phyloP scores from a whole-genome alignment of 2,113 vertebrate genomes.

The Verasper variegatus region DNA sequence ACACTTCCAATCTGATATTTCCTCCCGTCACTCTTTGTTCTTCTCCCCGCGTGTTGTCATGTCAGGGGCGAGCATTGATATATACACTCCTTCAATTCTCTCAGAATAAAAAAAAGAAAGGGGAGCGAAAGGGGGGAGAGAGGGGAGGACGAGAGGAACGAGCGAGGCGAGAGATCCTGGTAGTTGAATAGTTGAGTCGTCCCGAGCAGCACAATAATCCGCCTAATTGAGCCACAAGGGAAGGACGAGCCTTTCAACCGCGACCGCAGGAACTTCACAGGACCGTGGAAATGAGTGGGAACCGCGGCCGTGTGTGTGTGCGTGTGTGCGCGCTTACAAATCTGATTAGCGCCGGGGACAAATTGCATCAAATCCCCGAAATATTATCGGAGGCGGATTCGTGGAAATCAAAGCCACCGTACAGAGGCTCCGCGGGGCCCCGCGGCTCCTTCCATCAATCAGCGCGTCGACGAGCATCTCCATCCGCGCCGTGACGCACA shows the following conservation, averaged over 20 bases:
- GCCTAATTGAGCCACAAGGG: conserved; percentile 97
- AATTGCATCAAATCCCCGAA: conserved; percentile 81
- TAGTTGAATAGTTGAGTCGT: conserved; percentile 86
- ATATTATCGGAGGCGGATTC: conserved; percentile 67
- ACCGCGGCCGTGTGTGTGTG: conserved; percentile 50
- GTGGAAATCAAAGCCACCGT: conserved; percentile 75
- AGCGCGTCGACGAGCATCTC: conserved; percentile 50
- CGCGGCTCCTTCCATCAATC: conserved; percentile 65
- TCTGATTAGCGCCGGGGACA: conserved; percentile 83
- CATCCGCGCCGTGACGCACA: conserved; percentile 28
- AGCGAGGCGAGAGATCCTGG: conserved; percentile 57
- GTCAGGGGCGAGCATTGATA: conserved; percentile 57
- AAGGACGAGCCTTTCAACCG: conserved; percentile 84
- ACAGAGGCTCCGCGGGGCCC: conserved; percentile 59
- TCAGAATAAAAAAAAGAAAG: conserved; percentile 1
- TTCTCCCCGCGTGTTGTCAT: conserved; percentile 54
- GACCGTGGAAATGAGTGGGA: conserved; percentile 71
- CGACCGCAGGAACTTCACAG: conserved; percentile 81
- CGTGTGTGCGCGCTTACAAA: conserved; percentile 73
- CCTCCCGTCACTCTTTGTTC: conserved; percentile 64
- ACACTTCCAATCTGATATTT: conserved; percentile 55
- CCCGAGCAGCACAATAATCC: conserved; percentile 95
- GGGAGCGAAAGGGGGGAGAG: neutral
- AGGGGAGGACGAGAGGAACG: conserved; percentile 12
- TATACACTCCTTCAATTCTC: conserved; percentile 56